Evolutionary conservation across 2,797 vertebrate species (phyloP).

Genomic region (Pyrocephalus nanus): DNA sequence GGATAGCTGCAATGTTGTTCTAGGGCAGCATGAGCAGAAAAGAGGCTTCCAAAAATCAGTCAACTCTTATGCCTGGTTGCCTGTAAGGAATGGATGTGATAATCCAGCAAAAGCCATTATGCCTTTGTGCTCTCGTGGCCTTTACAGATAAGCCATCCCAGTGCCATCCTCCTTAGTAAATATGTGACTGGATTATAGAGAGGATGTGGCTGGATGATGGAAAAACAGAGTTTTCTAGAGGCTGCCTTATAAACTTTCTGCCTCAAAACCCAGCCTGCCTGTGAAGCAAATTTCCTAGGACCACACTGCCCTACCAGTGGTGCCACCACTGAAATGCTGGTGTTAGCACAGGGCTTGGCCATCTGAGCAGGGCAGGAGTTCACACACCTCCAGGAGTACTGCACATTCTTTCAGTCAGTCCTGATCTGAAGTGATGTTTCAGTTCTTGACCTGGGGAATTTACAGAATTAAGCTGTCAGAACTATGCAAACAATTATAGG

Average conservation of each 20-base stretch:
- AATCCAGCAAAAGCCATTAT: neutral
- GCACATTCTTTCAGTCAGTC: neutral
- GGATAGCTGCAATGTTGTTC: neutral
- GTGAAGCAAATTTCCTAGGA: rapidly evolving
- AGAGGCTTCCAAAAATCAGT: neutral
- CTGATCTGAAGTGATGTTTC: neutral
- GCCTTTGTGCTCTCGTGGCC: neutral
- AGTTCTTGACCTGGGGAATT: neutral
- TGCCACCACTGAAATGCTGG: neutral
- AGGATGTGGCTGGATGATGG: neutral
- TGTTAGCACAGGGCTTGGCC: rapidly evolving
- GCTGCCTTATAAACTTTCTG: neutral
- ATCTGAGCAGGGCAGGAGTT: neutral
- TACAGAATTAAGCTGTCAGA: conserved; percentile 36
- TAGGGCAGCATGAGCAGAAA: neutral
- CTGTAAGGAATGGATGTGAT: neutral
- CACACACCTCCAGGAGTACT: neutral
- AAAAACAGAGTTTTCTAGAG: neutral
- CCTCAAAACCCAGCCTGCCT: neutral
- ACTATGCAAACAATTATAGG: neutral
- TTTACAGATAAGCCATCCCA: neutral
- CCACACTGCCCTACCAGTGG: rapidly evolving
- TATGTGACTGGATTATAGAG: neutral
- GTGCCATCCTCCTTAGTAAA: neutral
- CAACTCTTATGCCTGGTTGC: neutral